Evolutionary conservation across 2,113 vertebrate species (phyloP).

Genomic region (Piaya cayana): DNA sequence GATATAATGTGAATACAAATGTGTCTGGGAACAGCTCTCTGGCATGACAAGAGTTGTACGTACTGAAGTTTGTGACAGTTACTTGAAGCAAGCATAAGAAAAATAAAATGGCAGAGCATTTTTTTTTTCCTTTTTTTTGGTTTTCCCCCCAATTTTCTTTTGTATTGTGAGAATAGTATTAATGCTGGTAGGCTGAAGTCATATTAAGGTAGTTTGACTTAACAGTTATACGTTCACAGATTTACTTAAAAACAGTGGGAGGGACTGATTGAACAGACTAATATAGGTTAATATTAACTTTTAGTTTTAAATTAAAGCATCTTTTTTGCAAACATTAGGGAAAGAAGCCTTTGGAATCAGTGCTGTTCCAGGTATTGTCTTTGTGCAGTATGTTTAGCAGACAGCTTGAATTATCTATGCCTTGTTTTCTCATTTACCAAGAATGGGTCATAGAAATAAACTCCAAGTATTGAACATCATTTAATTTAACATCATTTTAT

Average conservation of each 20-base stretch:
- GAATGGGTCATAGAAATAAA: background rate
- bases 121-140: background rate
- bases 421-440: background rate
- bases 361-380: background rate
- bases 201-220: background rate
- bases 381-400: background rate
- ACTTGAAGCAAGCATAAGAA: background rate
- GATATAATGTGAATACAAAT: background rate
- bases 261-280: background rate
- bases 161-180: background rate
- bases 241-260: background rate
- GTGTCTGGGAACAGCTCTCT: background rate
- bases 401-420: background rate
- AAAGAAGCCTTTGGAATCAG: background rate
- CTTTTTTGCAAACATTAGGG: background rate
- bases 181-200: background rate
- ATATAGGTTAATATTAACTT: background rate
- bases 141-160: background rate
- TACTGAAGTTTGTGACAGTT: background rate
- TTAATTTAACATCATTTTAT: background rate
- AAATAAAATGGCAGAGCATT: background rate
- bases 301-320: background rate
- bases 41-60: background rate
- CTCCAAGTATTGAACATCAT: background rate
- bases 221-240: background rate